phyloP scores from a whole-genome alignment of 2,888 invertebrate species.

The Amphipyra tragopoginis region DNA sequence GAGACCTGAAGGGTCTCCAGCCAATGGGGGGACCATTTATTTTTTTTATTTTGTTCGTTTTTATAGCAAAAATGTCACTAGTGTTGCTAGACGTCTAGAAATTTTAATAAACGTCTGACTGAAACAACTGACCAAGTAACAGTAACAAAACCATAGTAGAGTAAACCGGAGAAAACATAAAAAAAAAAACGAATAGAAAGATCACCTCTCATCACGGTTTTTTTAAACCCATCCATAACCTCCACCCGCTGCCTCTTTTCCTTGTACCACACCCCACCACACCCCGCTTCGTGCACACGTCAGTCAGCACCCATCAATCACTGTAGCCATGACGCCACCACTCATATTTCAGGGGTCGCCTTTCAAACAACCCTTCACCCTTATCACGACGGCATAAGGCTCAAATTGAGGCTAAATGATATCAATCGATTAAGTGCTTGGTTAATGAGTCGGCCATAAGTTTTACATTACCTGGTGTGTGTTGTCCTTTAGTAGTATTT shows the following conservation, averaged over 20 bases:
- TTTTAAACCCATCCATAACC: too few relatives aligned
- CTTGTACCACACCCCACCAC: constrained; percentile 61
- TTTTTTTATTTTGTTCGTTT: too few relatives aligned
- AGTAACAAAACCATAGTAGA: too few relatives aligned
- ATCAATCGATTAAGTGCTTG: constrained; percentile 84
- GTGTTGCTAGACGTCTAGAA: too few relatives aligned
- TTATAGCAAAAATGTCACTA: too few relatives aligned
- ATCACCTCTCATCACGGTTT: too few relatives aligned
- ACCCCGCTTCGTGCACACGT: constrained; percentile 84
- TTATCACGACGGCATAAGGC: constrained; percentile 66
- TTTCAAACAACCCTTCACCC: constrained; percentile 56
- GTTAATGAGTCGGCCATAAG: constrained; percentile 67
- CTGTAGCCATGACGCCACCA: constrained; percentile 84
- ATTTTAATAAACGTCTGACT: too few relatives aligned
- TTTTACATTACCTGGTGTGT: constrained; percentile 53
- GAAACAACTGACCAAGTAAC: too few relatives aligned
- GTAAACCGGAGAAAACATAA: too few relatives aligned
- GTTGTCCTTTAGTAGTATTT: constrained; percentile 45
- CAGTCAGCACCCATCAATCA: constrained; percentile 88
- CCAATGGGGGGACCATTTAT: too few relatives aligned
- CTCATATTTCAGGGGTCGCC: constrained; percentile 84
- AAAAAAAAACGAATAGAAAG: too few relatives aligned
- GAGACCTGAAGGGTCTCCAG: too few relatives aligned
- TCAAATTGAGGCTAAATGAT: constrained; percentile 64
- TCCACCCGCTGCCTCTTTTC: constrained; percentile 45